A percentile compares a stretch with the other conserved stretches of the same genome.
These are phyloP conservation scores for Drosophila murphyi DNA, from an alignment of 1,140 invertebrate species.

Conservation along the genomic window DNA sequence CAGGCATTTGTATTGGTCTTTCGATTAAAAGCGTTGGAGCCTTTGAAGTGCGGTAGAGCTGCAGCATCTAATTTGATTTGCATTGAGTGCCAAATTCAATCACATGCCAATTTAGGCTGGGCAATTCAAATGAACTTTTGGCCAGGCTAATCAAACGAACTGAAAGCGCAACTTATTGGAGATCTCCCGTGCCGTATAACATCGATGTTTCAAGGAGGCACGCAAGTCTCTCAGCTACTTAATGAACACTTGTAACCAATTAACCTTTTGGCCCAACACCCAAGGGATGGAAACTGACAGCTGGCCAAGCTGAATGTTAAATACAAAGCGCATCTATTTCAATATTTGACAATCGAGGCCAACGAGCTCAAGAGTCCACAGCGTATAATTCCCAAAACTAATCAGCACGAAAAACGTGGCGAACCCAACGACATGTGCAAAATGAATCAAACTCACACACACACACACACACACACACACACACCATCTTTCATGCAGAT, in stretches of 20 bases:
- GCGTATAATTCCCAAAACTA: constrained; percentile 74
- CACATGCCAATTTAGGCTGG: constrained; percentile 39
- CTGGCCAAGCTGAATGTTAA: constrained; percentile 21
- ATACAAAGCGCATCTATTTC: constrained; percentile 38
- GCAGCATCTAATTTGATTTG: constrained; percentile 69
- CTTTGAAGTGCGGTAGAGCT: constrained; percentile 41
- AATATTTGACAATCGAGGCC: constrained; percentile 65
- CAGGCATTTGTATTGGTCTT: constrained; percentile 47
- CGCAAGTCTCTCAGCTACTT: neutral
- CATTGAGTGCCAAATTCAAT: constrained; percentile 61
- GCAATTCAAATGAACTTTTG: constrained; percentile 39
- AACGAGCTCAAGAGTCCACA: neutral
- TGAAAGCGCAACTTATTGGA: constrained; percentile 39
- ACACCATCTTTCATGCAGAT: constrained; percentile 4
- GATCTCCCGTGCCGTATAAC: neutral
- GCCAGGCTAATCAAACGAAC: constrained; percentile 8
- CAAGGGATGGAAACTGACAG: constrained; percentile 16
- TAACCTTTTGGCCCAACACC: constrained; percentile 64
- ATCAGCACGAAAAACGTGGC: constrained; percentile 64
- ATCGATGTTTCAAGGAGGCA: neutral
- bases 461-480: neutral
- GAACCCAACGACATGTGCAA: constrained; percentile 33
- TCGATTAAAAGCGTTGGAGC: constrained; percentile 68
- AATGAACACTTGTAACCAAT: constrained; percentile 48
- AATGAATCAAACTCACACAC: constrained; percentile 48